phyloP scores from a whole-genome alignment of 1,140 invertebrate genomes.

The Drosophila nebulosa region DNA sequence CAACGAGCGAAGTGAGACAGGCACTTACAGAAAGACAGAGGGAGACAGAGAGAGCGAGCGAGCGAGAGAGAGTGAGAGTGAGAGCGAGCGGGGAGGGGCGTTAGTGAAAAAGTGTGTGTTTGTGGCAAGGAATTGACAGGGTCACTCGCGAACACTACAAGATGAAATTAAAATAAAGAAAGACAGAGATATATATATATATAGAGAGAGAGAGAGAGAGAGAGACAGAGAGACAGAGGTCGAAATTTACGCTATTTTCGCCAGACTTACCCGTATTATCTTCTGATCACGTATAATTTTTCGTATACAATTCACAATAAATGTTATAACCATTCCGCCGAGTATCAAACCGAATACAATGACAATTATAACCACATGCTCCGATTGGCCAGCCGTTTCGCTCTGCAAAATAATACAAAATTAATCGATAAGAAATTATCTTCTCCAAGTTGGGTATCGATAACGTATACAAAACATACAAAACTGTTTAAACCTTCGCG shows the following conservation, averaged over 20 bases:
- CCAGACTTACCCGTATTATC: constrained; percentile 89
- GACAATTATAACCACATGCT: constrained; percentile 93
- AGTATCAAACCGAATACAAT: constrained; percentile 94
- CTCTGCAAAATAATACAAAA: constrained; percentile 32
- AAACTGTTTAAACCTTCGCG: too few species aligned
- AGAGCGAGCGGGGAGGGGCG: constrained; percentile 21
- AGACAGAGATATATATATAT: background rate
- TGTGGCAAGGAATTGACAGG: constrained; percentile 1
- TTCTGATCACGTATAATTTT: constrained; percentile 92
- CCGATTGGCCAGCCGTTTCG: constrained; percentile 61
- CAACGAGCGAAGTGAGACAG: constrained; percentile 26
- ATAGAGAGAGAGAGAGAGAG: background rate
- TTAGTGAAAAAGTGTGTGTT: constrained; percentile 1
- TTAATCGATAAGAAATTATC: too few species aligned
- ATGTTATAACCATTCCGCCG: constrained; percentile 92
- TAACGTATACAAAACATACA: too few species aligned
- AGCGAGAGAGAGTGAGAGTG: constrained; percentile 28
- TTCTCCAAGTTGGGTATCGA: too few species aligned
- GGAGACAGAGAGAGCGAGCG: constrained; percentile 8
- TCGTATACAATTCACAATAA: constrained; percentile 91
- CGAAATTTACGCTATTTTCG: background rate
- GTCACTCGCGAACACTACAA: constrained; percentile 18
- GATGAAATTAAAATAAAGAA: background rate
- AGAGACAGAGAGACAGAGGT: background rate
- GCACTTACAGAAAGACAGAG: background rate